These are phyloP conservation scores for Falco cherrug DNA, from an alignment of 2,797 vertebrate species.

Conservation along the genomic window DNA sequence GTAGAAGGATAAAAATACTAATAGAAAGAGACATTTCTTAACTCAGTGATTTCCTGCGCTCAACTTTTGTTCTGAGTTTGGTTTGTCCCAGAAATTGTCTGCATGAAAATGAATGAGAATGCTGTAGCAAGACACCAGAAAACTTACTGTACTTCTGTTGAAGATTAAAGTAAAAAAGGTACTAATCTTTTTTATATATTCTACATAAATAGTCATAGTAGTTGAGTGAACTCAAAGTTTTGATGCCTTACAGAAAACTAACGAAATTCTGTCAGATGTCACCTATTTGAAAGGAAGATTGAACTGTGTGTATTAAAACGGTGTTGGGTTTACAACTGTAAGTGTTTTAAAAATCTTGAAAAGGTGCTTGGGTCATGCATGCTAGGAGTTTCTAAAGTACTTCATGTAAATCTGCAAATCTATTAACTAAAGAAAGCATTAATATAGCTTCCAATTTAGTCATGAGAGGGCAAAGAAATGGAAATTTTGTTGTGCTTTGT, in stretches of 20 bases:
- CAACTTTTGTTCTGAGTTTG: background rate
- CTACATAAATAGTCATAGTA: background rate
- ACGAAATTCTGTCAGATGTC: background rate
- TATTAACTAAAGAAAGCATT: background rate
- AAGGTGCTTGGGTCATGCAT: background rate
- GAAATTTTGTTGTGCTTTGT: background rate
- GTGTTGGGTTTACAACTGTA: background rate
- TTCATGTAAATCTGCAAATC: background rate
- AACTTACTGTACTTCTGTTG: background rate
- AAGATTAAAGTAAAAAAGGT: background rate
- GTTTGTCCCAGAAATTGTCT: slow-evolving; percentile 8
- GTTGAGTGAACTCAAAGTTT: background rate
- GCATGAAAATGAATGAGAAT: background rate
- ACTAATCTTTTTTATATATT: background rate
- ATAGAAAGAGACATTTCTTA: background rate
- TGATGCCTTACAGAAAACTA: background rate
- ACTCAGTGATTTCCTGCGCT: background rate
- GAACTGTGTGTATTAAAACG: background rate
- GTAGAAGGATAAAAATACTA: background rate
- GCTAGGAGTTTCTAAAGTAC: background rate
- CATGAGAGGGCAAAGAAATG: background rate
- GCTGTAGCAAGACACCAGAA: background rate
- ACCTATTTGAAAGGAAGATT: background rate
- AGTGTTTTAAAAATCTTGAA: background rate
- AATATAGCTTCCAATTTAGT: background rate